A percentile compares a stretch with the other conserved stretches of the same genome.
Evolutionary conservation across 2,797 vertebrate species (phyloP).

Genomic region (Okamejei kenojei): DNA sequence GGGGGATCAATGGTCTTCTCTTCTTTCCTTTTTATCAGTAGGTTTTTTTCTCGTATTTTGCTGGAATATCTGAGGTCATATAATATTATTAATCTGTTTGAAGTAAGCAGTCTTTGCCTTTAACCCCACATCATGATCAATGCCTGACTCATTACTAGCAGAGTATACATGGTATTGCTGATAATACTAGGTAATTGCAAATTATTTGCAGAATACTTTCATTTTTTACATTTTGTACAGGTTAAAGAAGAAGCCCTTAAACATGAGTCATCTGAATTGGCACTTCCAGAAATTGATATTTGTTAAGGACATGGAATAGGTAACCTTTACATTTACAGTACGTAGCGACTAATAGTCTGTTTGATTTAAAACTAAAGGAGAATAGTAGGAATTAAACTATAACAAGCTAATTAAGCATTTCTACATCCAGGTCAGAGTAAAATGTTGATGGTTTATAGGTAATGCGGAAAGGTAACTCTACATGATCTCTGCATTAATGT

Average conservation of each 20-base stretch:
- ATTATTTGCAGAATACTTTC: neutral
- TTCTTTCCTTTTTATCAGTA: neutral
- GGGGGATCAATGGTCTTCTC: neutral
- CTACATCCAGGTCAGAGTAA: neutral
- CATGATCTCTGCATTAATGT: neutral
- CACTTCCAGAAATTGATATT: neutral
- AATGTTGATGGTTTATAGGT: neutral
- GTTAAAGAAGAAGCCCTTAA: neutral
- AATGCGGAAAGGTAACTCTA: neutral
- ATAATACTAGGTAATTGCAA: neutral
- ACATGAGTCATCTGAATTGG: neutral
- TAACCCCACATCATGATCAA: neutral
- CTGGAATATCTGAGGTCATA: neutral
- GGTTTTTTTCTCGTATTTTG: neutral
- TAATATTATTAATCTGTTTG: neutral
- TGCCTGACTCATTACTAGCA: neutral
- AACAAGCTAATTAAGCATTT: neutral
- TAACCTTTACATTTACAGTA: neutral
- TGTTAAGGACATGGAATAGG: neutral
- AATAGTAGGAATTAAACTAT: neutral
- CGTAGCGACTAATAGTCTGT: neutral
- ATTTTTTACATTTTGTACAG: neutral
- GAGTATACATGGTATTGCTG: no score
- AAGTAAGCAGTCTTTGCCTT: neutral
- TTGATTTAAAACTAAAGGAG: neutral